Evolutionary conservation across 2,113 vertebrate species (phyloP).

Genomic region (Menura novaehollandiae): DNA sequence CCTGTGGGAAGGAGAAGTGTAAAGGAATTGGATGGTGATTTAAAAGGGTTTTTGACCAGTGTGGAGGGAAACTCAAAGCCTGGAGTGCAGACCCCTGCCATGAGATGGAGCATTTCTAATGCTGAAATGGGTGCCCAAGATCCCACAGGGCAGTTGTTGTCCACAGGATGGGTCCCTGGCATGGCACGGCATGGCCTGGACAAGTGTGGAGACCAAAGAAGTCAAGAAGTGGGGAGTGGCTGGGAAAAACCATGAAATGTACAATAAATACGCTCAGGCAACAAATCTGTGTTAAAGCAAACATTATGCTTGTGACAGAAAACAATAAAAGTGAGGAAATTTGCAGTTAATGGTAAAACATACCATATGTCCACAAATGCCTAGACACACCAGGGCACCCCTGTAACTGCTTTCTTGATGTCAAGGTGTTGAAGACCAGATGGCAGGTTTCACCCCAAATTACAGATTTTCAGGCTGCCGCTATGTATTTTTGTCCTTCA

Average conservation of each 20-base stretch:
- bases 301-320: not conserved
- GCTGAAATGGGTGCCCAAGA: not conserved
- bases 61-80: not conserved
- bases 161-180: not conserved
- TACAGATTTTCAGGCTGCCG: slow-evolving; percentile 45
- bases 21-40: not conserved
- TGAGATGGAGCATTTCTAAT: not conserved
- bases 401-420: slow-evolving; percentile 29
- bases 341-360: slow-evolving; percentile 18
- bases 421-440: slow-evolving; percentile 38
- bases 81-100: accelerated
- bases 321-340: slow-evolving; percentile 41
- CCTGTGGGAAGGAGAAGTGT: not conserved
- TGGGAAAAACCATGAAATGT: not conserved
- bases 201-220: not conserved
- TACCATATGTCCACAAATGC: not conserved
- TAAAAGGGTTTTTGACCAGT: not conserved
- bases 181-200: too few species aligned
- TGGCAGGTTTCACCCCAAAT: slow-evolving; percentile 42
- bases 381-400: not conserved
- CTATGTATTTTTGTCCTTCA: slow-evolving; percentile 37
- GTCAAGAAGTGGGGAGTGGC: not conserved
- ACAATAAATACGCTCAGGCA: not conserved
- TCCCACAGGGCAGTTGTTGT: accelerated
- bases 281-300: not conserved